These are phyloP conservation scores for Drosophila stalkeri DNA, from an alignment of 2,888 invertebrate species.

Conservation along the genomic window DNA sequence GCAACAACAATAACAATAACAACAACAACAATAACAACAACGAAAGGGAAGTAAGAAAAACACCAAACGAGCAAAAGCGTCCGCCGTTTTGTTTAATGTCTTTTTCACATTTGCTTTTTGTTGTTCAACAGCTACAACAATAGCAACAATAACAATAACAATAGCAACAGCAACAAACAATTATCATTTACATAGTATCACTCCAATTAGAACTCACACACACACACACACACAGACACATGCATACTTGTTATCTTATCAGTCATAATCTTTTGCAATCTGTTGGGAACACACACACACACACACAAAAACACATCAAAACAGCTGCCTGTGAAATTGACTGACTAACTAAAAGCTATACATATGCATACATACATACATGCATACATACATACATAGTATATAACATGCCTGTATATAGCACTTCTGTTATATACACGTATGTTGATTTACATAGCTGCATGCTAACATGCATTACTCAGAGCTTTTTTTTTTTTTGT, in stretches of 20 bases:
- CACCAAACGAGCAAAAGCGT: slow-evolving; percentile 55
- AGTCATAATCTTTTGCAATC: slow-evolving; percentile 66
- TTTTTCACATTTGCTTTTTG: slow-evolving; percentile 37
- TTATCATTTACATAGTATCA: slow-evolving; percentile 20
- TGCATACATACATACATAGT: neutral
- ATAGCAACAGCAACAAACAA: slow-evolving; percentile 10
- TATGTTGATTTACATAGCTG: neutral
- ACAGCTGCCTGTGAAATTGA: slow-evolving; percentile 44
- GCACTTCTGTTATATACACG: slow-evolving; percentile 7
- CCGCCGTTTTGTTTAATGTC: slow-evolving; percentile 54
- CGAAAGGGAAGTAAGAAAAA: slow-evolving; percentile 55
- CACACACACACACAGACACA: slow-evolving; percentile 10
- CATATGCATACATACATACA: neutral
- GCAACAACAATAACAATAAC: slow-evolving; percentile 21
- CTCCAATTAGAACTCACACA: slow-evolving; percentile 21
- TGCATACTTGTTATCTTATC: slow-evolving; percentile 62
- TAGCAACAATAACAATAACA: neutral
- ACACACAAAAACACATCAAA: slow-evolving; percentile 3
- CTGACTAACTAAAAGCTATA: slow-evolving; percentile 27
- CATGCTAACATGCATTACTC: slow-evolving; percentile 46
- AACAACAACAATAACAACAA: slow-evolving; percentile 32
- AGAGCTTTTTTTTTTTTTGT: slow-evolving; percentile 34
- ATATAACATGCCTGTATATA: slow-evolving; percentile 15
- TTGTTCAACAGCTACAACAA: slow-evolving; percentile 16
- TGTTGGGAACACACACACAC: slow-evolving; percentile 22